Evolutionary conservation across 2,888 invertebrate genomes (phyloP), one percentile per base, ranked within the genome.

Genomic region (Pyralis farinalis): DNA sequence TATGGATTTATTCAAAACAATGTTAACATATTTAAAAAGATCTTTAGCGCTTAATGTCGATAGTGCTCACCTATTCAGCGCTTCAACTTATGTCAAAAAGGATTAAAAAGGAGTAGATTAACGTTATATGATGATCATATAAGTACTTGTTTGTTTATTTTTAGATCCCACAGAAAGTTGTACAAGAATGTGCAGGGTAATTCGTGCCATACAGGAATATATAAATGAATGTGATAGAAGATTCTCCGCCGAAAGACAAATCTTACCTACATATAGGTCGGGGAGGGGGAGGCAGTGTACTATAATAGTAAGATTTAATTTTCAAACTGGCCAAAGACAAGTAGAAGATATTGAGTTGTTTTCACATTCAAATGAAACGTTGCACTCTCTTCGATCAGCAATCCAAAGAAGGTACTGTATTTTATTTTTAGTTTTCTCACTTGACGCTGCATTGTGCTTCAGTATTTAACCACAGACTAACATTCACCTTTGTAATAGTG

Each of bases 141-240:
- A 7, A 12, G 25, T 7, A 12, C 16, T 21, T 10, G 11, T 31
- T 8, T n/a, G 16, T 3, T 12, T 16, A 4, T 33, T 41, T 40
- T 42, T 65, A 90, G 90, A 86, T 65, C 71, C 73, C 40, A 66
- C 74, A 6, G 82, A 83, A 55, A 74, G 65, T 57, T 89, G 88
- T 70, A 83, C 84, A 49, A 80, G 96, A 79, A 97, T 98, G 94
- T 96, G 96, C 78, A 93, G 98, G 55, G 95, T 98, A 40, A 92
- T 98, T 80, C 95, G 96, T 83, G 97, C 98, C 66, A 91, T 98
- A 66, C 95, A 96, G 75, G 98, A 98, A 86, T 98, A 98, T 76
- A 93, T 98, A 49, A 95, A 95, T 62, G 98, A 98, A 86, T 98
- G 98, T 89, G 98, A 98, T 90, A 93, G 93, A 59, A 93, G 94